Conservation (phyloP, 2,888 invertebrate genomes). For the Caenorhabditis zanzibari region DNA sequence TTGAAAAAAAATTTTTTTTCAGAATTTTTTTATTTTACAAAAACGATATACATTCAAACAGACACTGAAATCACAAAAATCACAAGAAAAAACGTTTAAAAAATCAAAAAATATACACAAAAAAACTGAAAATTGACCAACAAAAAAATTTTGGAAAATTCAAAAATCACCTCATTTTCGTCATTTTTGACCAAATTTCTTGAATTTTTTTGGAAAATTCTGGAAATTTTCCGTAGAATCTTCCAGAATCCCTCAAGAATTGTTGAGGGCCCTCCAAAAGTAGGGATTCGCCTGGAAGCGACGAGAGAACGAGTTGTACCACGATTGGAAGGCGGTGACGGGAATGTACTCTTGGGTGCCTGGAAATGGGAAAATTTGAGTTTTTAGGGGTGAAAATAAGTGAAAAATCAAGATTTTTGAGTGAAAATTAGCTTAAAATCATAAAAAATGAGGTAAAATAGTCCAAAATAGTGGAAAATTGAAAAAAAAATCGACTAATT, state of each 20-base stretch:
- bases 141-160: neutral
- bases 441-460: neutral
- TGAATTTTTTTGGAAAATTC: constrained; percentile 17
- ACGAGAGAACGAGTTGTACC: constrained; percentile 95
- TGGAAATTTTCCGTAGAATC: neutral
- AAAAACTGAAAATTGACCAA: neutral
- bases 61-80: neutral
- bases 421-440: neutral
- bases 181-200: neutral
- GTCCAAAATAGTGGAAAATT: neutral
- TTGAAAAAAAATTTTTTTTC: neutral
- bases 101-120: neutral
- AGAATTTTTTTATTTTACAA: neutral
- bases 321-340: constrained; percentile 91
- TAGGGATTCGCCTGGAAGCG: constrained; percentile 86
- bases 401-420: neutral
- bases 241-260: constrained; percentile 37
- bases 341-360: constrained; percentile 89
- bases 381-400: neutral
- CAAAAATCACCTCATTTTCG: constrained; percentile 5
- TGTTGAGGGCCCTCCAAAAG: constrained; percentile 72
- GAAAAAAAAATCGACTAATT: neutral
- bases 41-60: neutral
- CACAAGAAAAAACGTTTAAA: neutral
- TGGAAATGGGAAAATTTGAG: neutral